phyloP scores from a whole-genome alignment of 2,797 vertebrate genomes.

The Artibeus jamaicensis region DNA sequence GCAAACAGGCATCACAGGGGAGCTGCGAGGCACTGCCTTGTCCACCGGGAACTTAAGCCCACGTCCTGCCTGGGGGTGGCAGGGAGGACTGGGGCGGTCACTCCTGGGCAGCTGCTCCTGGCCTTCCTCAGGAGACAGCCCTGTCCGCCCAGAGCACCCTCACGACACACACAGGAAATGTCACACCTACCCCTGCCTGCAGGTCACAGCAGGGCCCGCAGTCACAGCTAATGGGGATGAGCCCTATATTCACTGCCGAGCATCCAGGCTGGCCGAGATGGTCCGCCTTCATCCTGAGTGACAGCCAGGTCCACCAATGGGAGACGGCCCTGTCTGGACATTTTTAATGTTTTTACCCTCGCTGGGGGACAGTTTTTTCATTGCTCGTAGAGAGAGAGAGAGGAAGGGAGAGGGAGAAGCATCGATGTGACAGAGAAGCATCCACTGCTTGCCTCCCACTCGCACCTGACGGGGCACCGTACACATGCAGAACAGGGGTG shows the following conservation, averaged over 20 bases:
- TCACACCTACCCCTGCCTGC: background rate
- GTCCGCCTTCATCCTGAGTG: background rate
- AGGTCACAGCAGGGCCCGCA: fast-evolving
- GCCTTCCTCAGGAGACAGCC: background rate
- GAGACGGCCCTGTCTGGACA: background rate
- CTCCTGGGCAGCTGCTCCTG: background rate
- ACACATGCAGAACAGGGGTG: no score
- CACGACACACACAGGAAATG: background rate
- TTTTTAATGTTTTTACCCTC: background rate
- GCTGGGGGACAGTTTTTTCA: no score
- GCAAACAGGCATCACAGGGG: background rate
- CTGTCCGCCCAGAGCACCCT: background rate
- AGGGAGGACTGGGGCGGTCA: fast-evolving
- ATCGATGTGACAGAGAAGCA: no score
- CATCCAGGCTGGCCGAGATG: fast-evolving
- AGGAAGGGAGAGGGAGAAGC: no score
- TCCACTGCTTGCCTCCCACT: no score
- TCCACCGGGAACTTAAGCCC: background rate
- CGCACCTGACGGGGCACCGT: no score
- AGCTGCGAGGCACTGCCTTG: background rate
- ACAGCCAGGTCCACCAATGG: background rate
- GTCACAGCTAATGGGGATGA: background rate
- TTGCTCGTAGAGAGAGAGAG: no score
- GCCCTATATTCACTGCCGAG: background rate
- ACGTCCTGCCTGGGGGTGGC: background rate